Evolutionary conservation across 2,797 vertebrate species (phyloP).

Genomic region (Orientallactaga sibirica): DNA sequence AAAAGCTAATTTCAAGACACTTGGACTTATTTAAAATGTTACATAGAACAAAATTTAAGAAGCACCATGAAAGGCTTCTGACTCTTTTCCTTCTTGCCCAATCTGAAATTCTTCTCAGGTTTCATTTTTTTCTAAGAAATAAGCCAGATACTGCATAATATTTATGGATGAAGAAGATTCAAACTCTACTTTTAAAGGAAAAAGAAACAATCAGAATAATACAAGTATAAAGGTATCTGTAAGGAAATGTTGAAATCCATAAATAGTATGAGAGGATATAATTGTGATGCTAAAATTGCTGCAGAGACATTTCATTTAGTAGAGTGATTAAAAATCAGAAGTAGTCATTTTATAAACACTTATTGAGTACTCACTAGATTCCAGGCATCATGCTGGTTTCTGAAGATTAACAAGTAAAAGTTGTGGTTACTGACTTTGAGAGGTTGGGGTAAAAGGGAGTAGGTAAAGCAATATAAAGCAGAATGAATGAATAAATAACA

Average conservation of each 20-base stretch:
- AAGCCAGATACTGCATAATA: not conserved
- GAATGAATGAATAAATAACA: not conserved
- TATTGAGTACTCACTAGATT: not conserved
- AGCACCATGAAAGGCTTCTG: not conserved
- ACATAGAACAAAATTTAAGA: not conserved
- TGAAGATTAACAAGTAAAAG: not conserved
- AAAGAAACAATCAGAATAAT: not conserved
- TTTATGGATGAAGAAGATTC: constrained; percentile 3
- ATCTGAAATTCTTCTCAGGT: constrained; percentile 2
- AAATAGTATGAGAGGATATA: constrained; percentile 12
- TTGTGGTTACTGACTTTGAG: not conserved
- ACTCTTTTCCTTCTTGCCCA: constrained; percentile 1
- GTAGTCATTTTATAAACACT: not conserved
- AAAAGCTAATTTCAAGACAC: not conserved
- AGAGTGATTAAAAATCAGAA: not conserved
- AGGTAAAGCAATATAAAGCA: not conserved
- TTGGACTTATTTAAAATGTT: constrained; percentile 20
- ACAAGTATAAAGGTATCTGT: not conserved
- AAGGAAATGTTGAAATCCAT: constrained; percentile 20
- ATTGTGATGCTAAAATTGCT: not conserved
- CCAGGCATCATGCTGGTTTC: not conserved
- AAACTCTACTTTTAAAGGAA: not conserved
- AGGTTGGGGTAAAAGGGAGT: not conserved
- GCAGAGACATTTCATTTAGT: not conserved
- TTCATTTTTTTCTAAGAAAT: constrained; percentile 10